Evolutionary conservation across 2,888 invertebrate species (phyloP).

Genomic region (Callyntrura guangdongensis): DNA sequence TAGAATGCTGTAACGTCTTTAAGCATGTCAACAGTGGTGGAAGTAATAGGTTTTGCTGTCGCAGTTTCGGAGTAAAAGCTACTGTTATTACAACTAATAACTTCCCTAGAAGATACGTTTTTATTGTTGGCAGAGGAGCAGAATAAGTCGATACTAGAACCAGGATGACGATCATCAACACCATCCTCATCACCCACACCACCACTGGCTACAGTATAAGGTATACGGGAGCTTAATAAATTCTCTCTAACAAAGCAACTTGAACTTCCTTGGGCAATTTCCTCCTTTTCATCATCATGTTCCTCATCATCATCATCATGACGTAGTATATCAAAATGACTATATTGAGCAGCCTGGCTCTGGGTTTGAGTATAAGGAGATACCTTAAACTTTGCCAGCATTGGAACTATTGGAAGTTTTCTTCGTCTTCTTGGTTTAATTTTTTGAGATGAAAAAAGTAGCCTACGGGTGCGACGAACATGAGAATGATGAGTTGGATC

Average conservation of each 20-base stretch:
- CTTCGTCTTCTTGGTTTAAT: slow-evolving; percentile 72
- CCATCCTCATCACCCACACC: slow-evolving; percentile 17
- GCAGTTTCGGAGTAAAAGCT: slow-evolving; percentile 31
- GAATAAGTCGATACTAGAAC: slow-evolving; percentile 42
- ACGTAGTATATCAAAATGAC: slow-evolving; percentile 56
- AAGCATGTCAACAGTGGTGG: slow-evolving; percentile 59
- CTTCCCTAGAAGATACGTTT: slow-evolving; percentile 42
- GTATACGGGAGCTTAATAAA: slow-evolving; percentile 53
- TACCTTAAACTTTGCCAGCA: slow-evolving; percentile 53
- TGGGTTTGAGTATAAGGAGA: slow-evolving; percentile 31
- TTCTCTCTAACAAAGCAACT: slow-evolving; percentile 73
- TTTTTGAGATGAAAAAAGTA: slow-evolving; percentile 64
- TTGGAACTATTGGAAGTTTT: slow-evolving; percentile 72
- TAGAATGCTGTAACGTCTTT: slow-evolving; percentile 65
- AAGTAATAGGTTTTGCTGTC: slow-evolving; percentile 40
- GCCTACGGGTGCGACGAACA: slow-evolving; percentile 58
- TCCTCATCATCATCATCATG: slow-evolving; percentile 8
- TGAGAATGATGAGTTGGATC: slow-evolving; percentile 50
- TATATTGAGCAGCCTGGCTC: slow-evolving; percentile 56
- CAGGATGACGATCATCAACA: slow-evolving; percentile 51
- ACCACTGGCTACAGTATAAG: background rate
- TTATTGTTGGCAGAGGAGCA: slow-evolving; percentile 29
- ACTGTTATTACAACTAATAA: slow-evolving; percentile 55
- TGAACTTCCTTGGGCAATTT: slow-evolving; percentile 62
- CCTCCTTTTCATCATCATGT: slow-evolving; percentile 26